A percentile compares a stretch with the other conserved stretches of the same genome.
phyloP scores from a whole-genome alignment of 2,113 vertebrate species.

The Lepus timidus region DNA sequence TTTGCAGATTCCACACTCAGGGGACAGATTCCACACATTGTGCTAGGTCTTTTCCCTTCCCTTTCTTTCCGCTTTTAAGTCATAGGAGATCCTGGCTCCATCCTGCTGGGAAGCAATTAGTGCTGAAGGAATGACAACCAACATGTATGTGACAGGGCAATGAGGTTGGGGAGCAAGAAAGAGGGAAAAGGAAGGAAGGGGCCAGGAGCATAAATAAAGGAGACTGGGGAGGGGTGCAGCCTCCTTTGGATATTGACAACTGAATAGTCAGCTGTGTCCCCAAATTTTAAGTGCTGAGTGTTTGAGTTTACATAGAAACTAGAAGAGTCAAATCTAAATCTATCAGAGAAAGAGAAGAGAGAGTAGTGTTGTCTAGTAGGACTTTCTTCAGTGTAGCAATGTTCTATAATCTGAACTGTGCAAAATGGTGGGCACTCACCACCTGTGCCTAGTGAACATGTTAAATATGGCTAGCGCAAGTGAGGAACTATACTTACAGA shows the following conservation, averaged over 20 bases:
- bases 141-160: background rate
- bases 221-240: background rate
- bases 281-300: background rate
- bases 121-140: background rate
- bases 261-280: background rate
- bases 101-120: slow-evolving; percentile 73
- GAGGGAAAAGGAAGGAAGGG: background rate
- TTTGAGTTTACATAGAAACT: background rate
- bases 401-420: rapidly evolving
- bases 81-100: background rate
- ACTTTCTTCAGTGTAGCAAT: background rate
- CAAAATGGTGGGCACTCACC: rapidly evolving
- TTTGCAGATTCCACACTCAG: slow-evolving; percentile 55
- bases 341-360: background rate
- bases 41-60: background rate
- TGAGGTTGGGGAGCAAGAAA: too few relatives aligned
- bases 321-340: background rate
- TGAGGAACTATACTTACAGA: rapidly evolving
- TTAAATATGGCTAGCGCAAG: rapidly evolving
- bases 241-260: background rate
- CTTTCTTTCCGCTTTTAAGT: background rate
- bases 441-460: rapidly evolving
- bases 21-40: slow-evolving; percentile 64
- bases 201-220: background rate
- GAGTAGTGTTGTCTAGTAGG: rapidly evolving